Conservation (phyloP, 2,888 invertebrate species). For the Rhimphoctona megacephalus region DNA sequence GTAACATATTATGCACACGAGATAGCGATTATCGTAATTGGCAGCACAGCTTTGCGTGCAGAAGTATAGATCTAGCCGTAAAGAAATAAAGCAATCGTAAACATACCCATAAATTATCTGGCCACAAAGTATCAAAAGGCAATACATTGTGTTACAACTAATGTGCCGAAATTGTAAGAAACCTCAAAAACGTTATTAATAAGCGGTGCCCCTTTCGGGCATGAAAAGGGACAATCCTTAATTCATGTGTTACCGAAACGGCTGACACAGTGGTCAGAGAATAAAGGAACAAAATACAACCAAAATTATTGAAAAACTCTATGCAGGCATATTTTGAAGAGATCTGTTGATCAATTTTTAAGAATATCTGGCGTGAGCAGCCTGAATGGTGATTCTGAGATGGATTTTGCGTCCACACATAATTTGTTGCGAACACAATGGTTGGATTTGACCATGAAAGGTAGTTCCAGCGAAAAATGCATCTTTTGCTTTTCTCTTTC, state of each 20-base stretch:
- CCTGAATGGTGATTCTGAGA: slow-evolving; percentile 1
- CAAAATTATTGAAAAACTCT: not conserved
- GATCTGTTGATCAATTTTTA: slow-evolving; percentile 35
- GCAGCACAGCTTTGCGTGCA: not conserved
- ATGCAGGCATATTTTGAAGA: slow-evolving; percentile 1
- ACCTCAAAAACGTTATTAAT: slow-evolving; percentile 16
- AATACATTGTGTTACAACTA: slow-evolving; percentile 45
- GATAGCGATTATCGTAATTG: not conserved
- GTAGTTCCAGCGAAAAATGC: slow-evolving; percentile 31
- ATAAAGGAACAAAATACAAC: slow-evolving; percentile 30
- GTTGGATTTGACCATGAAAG: slow-evolving; percentile 35
- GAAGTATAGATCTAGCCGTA: not conserved
- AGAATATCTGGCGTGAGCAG: slow-evolving; percentile 16
- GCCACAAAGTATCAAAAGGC: slow-evolving; percentile 31
- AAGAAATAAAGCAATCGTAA: not conserved
- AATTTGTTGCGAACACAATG: slow-evolving; percentile 41
- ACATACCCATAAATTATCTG: not conserved
- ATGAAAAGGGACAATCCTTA: slow-evolving; percentile 11
- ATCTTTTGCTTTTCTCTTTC: slow-evolving; percentile 1
- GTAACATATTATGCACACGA: not conserved
- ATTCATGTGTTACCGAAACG: not conserved
- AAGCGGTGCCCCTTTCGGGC: slow-evolving; percentile 45
- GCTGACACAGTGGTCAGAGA: slow-evolving; percentile 29
- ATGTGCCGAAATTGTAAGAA: slow-evolving; percentile 13
- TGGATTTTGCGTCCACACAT: slow-evolving; percentile 34